Evolutionary conservation across 2,113 vertebrate species (phyloP).

Genomic region (Ellobius talpinus): DNA sequence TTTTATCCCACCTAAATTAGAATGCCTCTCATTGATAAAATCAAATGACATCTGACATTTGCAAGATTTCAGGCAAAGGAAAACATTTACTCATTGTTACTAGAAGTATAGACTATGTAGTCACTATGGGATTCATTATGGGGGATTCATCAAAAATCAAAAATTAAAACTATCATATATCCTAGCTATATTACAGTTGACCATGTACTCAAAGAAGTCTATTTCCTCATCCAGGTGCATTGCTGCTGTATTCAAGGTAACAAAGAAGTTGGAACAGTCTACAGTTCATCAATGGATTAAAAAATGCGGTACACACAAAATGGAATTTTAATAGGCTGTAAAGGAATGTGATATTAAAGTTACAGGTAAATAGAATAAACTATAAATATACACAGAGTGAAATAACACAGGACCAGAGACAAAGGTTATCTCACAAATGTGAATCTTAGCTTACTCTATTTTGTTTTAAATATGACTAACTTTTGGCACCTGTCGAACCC

Average conservation of each 20-base stretch:
- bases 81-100: neutral
- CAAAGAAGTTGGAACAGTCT: neutral
- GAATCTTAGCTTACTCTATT: neutral
- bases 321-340: neutral
- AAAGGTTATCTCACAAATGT: neutral
- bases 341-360: neutral
- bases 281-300: neutral
- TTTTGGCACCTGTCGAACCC: neutral
- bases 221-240: neutral
- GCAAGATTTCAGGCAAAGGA: neutral
- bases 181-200: neutral
- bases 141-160: neutral
- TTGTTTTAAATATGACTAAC: neutral
- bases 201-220: neutral
- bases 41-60: neutral
- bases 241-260: neutral
- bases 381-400: neutral
- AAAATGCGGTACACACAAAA: neutral
- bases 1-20: neutral
- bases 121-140: neutral
- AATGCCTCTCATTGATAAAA: neutral
- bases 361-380: neutral
- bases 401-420: neutral
- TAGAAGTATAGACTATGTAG: neutral
- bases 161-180: neutral